Base-by-base conservation (phyloP, 2,888 invertebrate species). In the Hydroisotoma schaefferi region DNA sequence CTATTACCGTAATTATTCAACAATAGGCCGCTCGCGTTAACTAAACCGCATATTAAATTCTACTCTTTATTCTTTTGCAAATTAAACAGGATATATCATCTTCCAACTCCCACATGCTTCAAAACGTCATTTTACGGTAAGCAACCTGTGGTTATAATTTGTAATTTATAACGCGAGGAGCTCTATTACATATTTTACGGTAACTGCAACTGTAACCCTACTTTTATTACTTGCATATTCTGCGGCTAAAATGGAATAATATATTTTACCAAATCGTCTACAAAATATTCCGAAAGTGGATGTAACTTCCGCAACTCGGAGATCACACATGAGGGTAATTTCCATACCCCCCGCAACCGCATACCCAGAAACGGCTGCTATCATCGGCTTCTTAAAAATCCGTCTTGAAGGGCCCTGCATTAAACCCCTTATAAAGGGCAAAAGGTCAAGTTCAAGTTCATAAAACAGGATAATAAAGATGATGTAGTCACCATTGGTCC, bases 281-380 rank as follows among this genome's bases (percentile, higher is more conserved):
- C 90, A 90, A 63, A 88, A 85, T 66, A 90, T 88, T n/a, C 95
- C 95, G 74, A 93, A 76, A 0, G 88, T 79, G 0, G 95, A 88
- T 0, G 85, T 87, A 46, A 91, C 88, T 75, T 95, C 94, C 73
- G 92, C 83, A 0, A 97, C 83, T 48, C 95, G 81, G 27, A 95
- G 77, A 76, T 98, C 97, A 78, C 94, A 95, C 79, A 93, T 85
- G 2, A 94, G 77, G 0, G 95, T 90, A 61, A 98, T 79, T 76
- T 97, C 95, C 60, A 97, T 82, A 0, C 95, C 97, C 68, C 86
- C 89, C 0, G 91, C 95, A 1, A 94, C 89, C 4, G 93, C 90
- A 76, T 87, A 93, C 0, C 97, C 97, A 73, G 84, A 85, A 1
- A 97, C 82, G 0, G 91, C 90, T n/a, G 91, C 94, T 62, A 97